These are phyloP conservation scores for Cosmorhoe ocellata DNA, from an alignment of 2,888 invertebrate genomes.

Conservation along the genomic window DNA sequence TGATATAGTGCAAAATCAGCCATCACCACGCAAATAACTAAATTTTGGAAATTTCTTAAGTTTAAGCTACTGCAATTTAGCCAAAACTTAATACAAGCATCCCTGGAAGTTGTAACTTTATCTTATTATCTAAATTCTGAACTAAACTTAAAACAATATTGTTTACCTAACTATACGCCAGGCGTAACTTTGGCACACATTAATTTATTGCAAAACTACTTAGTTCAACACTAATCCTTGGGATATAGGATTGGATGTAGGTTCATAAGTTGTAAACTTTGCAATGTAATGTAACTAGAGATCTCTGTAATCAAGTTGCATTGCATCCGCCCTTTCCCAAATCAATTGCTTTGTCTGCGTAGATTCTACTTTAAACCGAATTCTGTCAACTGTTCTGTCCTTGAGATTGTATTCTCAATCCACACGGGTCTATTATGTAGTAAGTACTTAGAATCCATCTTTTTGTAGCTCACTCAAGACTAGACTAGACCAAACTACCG, in stretches of 20 bases:
- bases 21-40: too few relatives aligned
- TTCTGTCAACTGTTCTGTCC: too few relatives aligned
- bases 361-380: too few relatives aligned
- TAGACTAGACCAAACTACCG: not conserved
- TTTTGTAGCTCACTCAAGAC: not conserved
- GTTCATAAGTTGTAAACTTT: constrained; percentile 1
- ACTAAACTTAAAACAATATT: constrained; percentile 18
- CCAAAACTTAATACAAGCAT: not conserved
- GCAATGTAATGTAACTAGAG: constrained; percentile 6
- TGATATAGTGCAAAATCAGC: too few relatives aligned
- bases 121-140: constrained; percentile 16
- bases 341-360: too few relatives aligned
- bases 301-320: too few relatives aligned
- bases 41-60: too few relatives aligned
- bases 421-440: too few relatives aligned
- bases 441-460: too few relatives aligned
- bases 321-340: too few relatives aligned
- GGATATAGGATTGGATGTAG: not conserved
- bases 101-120: not conserved
- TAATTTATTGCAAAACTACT: constrained; percentile 24
- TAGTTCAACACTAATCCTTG: constrained; percentile 12
- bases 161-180: constrained; percentile 9
- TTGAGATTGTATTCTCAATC: too few relatives aligned
- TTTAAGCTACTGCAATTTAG: not conserved
- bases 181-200: constrained; percentile 19